These are phyloP conservation scores for Euthynnus affinis DNA, from an alignment of 2,797 vertebrate species.

Conservation along the genomic window DNA sequence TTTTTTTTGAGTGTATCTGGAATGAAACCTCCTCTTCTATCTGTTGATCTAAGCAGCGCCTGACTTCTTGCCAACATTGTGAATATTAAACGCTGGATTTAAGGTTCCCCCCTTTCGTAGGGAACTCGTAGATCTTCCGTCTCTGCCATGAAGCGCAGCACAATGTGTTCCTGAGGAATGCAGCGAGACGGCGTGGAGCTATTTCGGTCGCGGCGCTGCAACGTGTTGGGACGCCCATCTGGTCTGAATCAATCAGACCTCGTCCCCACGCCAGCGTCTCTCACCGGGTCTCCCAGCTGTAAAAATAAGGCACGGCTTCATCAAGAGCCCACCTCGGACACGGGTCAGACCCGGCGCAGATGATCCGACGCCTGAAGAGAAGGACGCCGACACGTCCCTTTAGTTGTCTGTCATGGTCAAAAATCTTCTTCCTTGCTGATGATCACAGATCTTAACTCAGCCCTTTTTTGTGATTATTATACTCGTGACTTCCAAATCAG, in stretches of 20 bases:
- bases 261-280: conserved; percentile 77
- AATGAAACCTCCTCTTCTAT: conserved; percentile 22
- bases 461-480: conserved; percentile 13
- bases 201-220: conserved; percentile 85
- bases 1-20: conserved; percentile 1
- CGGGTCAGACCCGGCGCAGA: conserved; percentile 72
- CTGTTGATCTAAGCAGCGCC: conserved; percentile 38
- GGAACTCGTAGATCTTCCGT: conserved; percentile 37
- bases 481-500: conserved; percentile 25
- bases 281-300: conserved; percentile 90
- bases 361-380: conserved; percentile 64
- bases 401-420: background rate
- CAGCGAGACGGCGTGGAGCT: conserved; percentile 88
- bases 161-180: conserved; percentile 89
- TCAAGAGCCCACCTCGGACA: conserved; percentile 80
- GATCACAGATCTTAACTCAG: too few species aligned
- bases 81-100: conserved; percentile 17
- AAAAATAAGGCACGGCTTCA: conserved; percentile 88
- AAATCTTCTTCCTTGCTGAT: background rate
- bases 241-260: conserved; percentile 94
- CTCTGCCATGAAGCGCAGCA: conserved; percentile 65
- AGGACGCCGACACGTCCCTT: background rate
- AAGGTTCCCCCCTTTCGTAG: background rate
- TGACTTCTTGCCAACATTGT: conserved; percentile 10
- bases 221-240: conserved; percentile 89